Evolutionary conservation across 2,797 vertebrate species (phyloP), one percentile per base, ranked within the genome.

Genomic region (Rhinophrynus dorsalis): DNA sequence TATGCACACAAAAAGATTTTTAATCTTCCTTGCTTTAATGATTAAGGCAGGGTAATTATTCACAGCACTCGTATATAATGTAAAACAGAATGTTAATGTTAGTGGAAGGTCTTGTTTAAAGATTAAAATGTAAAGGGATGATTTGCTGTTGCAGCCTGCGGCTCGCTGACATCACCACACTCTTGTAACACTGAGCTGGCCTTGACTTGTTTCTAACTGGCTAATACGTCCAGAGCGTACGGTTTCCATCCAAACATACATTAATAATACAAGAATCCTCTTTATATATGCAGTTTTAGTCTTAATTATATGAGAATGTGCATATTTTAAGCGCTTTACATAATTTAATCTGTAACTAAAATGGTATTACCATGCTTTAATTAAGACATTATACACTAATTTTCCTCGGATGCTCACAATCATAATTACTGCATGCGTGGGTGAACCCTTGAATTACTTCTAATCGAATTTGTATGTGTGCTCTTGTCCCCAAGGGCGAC

Each of bases 321-420:
- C 74, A 63, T 10, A 69, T 74, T 79, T 56, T 74, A 58, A 82
- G 80, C 54, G 70, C 79, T 77, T 80, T 75, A 80, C 78, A 81
- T 74, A 76, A 83, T 80, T 79, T 77, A 76, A 84, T 79, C 57
- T 57, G 67, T 80, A 87, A 86, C 80, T 79, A 83, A 85, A 88
- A 83, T 80, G 80, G 68, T 74, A 80, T 80, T 79, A 76, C 32
- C 24, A 33, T 5, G 6, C 51, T 81, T 86, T 86, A 88, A 88
- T 88, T 81, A 88, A 86, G 78, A 82, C 70, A 83, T 83, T 86
- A 84, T 40, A 80, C 57, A 81, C 61, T 83, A 77, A 84, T 86
- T 88, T 89, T 86, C 80, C 64, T 83, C 74, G 62, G 70, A 74
- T 86, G 71, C 48, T 79, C 74, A 77, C 67, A 74, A 75, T 83